These are phyloP conservation scores for Phrynocephalus vlangalii DNA, from an alignment of 2,797 vertebrate species.

Conservation along the genomic window DNA sequence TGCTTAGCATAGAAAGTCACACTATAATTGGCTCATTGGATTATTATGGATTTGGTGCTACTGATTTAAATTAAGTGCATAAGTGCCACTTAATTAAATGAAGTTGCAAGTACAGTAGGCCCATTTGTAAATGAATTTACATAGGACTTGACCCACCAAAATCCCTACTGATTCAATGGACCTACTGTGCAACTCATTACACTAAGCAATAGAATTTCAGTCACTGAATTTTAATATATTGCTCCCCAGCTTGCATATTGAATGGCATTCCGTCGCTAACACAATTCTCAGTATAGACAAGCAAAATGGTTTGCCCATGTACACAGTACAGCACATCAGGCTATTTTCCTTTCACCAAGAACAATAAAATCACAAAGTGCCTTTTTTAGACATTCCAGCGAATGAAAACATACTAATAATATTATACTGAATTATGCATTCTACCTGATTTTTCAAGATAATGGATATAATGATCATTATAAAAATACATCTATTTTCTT, in stretches of 20 bases:
- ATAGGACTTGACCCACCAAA: too few species aligned
- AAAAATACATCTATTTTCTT: not conserved
- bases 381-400: not conserved
- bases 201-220: too few species aligned
- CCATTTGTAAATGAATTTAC: too few species aligned
- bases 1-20: too few species aligned
- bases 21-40: too few species aligned
- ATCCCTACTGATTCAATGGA: too few species aligned
- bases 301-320: not conserved
- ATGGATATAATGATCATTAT: not conserved
- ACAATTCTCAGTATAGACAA: not conserved
- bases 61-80: too few species aligned
- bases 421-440: not conserved
- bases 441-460: not conserved
- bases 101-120: too few species aligned
- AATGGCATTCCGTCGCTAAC: not conserved
- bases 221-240: not conserved
- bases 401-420: not conserved
- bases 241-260: not conserved
- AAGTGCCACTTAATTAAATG: too few species aligned
- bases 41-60: too few species aligned
- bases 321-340: not conserved
- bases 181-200: too few species aligned
- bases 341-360: constrained; percentile 4
- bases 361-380: constrained; percentile 1